Evolutionary conservation across 1,140 invertebrate species (phyloP).

Genomic region (Spodoptera litura): DNA sequence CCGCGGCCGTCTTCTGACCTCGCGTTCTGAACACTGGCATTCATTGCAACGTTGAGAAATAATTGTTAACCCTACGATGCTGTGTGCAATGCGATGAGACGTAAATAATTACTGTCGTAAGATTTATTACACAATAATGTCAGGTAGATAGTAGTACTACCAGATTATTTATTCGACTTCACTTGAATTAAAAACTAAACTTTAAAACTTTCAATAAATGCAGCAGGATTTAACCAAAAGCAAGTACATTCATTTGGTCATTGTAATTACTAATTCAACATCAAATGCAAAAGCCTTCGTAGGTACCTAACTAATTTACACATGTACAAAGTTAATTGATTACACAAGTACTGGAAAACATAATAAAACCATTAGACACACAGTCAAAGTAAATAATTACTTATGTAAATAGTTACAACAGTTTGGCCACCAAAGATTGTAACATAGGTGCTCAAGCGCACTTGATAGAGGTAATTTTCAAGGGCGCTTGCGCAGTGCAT

Average conservation of each 20-base stretch:
- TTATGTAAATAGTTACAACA: background rate
- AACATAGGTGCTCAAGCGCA: background rate
- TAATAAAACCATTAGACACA: constrained; percentile 14
- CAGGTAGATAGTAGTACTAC: too few species aligned
- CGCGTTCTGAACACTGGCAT: constrained; percentile 18
- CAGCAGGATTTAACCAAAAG: too few species aligned
- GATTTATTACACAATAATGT: background rate
- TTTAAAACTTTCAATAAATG: too few species aligned
- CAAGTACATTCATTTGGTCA: too few species aligned
- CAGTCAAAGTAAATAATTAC: background rate
- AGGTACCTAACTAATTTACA: background rate
- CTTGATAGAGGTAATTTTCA: too few species aligned
- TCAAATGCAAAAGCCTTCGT: background rate
- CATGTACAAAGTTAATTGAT: background rate
- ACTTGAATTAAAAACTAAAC: too few species aligned
- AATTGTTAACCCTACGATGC: constrained; percentile 28
- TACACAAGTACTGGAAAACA: background rate
- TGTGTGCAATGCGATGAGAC: constrained; percentile 14
- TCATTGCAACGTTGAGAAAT: constrained; percentile 22
- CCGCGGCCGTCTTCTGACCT: constrained; percentile 44
- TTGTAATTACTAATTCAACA: background rate
- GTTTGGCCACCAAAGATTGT: constrained; percentile 19
- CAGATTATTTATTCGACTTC: too few species aligned
- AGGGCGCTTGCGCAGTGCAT: too few species aligned
- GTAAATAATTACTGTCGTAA: background rate